phyloP scores from a whole-genome alignment of 2,797 vertebrate species.

The Danionella dracula region DNA sequence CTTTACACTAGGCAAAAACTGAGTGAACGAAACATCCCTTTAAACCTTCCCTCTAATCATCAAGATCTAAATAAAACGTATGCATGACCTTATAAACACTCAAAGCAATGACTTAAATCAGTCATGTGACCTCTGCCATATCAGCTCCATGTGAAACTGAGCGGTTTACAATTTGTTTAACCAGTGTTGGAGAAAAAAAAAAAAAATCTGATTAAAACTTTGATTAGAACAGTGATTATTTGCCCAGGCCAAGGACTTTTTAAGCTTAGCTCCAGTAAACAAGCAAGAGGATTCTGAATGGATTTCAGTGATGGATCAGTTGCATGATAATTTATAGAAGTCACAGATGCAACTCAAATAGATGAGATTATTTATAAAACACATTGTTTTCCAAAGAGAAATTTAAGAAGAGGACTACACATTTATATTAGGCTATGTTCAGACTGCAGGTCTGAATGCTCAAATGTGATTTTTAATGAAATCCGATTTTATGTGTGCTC shows the following conservation, averaged over 20 bases:
- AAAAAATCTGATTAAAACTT: slow-evolving; percentile 29
- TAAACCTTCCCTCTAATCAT: slow-evolving; percentile 4
- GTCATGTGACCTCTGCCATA: neutral
- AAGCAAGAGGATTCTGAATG: slow-evolving; percentile 38
- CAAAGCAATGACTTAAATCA: slow-evolving; percentile 9
- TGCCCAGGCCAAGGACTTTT: slow-evolving; percentile 15
- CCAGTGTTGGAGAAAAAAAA: slow-evolving; percentile 9
- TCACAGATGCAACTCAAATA: no score
- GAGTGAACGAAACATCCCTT: neutral
- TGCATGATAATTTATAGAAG: neutral
- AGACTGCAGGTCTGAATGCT: no score
- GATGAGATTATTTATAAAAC: no score
- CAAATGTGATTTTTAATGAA: no score
- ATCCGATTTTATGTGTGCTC: no score
- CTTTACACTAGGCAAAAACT: neutral
- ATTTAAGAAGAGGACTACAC: no score
- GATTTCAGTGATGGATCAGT: slow-evolving; percentile 17
- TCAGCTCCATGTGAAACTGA: neutral
- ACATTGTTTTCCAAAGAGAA: no score
- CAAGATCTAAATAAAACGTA: slow-evolving; percentile 12
- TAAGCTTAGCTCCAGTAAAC: slow-evolving; percentile 43
- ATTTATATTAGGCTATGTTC: no score
- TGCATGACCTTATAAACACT: neutral
- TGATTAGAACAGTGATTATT: slow-evolving; percentile 39
- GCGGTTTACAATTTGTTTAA: neutral